Evolutionary conservation across 2,797 vertebrate genomes (phyloP).

Genomic region (Syndactyla subalaris): DNA sequence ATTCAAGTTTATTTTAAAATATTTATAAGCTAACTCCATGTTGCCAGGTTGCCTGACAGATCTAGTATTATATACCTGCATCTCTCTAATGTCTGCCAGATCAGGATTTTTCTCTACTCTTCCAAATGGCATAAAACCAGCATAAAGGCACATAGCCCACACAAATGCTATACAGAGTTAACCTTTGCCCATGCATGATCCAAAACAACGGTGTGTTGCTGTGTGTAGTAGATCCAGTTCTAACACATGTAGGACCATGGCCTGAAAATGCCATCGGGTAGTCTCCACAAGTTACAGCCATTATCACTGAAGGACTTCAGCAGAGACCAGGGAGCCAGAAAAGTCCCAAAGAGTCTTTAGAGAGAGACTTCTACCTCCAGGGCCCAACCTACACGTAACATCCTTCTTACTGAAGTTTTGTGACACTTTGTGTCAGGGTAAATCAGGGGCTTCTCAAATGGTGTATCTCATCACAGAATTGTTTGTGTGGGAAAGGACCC

Average conservation of each 20-base stretch:
- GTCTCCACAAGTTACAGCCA: not conserved
- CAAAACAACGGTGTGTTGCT: not conserved
- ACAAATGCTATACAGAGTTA: not conserved
- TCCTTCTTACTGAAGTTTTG: not conserved
- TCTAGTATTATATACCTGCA: not conserved
- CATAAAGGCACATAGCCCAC: not conserved
- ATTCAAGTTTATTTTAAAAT: constrained; percentile 8
- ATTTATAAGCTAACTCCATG: constrained; percentile 4
- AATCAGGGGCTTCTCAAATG: not conserved
- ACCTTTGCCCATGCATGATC: not conserved
- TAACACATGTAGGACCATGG: not conserved
- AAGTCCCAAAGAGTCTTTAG: not conserved
- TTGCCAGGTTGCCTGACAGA: constrained; percentile 5
- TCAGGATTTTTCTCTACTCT: not conserved
- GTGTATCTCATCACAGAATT: not conserved
- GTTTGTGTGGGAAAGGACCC: too few species aligned
- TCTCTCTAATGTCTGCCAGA: not conserved
- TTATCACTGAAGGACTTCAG: not conserved
- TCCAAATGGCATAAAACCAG: not conserved
- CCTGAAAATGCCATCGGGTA: not conserved
- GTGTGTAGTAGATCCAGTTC: not conserved
- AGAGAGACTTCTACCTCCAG: not conserved
- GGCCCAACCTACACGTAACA: accelerated
- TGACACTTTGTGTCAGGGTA: not conserved
- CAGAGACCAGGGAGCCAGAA: not conserved